phyloP scores from a whole-genome alignment of 2,888 invertebrate species.

The Gnatocerus cornutus region DNA sequence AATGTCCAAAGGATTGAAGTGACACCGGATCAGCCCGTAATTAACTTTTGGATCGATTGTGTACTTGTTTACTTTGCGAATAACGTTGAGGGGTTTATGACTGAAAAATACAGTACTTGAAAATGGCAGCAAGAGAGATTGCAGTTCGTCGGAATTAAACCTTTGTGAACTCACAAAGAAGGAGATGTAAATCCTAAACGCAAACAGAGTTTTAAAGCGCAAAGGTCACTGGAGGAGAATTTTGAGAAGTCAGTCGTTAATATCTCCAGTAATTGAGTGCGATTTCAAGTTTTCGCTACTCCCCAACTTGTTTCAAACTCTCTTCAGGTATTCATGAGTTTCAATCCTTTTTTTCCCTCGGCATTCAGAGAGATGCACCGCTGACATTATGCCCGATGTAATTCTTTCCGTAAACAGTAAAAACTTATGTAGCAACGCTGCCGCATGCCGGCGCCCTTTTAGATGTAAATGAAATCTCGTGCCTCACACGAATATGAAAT shows the following conservation, averaged over 20 bases:
- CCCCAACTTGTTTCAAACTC: background rate
- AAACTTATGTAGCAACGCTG: constrained; percentile 13
- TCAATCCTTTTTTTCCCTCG: constrained; percentile 9
- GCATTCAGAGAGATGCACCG: background rate
- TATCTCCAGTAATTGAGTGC: background rate
- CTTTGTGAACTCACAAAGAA: constrained; percentile 16
- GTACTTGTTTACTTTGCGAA: background rate
- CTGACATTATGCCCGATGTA: constrained; percentile 5
- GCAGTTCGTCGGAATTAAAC: background rate
- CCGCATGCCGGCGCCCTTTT: background rate
- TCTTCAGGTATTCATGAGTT: constrained; percentile 23
- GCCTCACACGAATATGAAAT: constrained; percentile 7
- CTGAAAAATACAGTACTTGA: constrained; percentile 5
- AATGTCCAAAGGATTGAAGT: background rate
- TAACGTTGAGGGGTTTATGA: background rate
- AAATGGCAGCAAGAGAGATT: background rate
- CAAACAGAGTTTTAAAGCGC: constrained; percentile 12
- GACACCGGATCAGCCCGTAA: constrained; percentile 11
- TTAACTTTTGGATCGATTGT: constrained; percentile 17
- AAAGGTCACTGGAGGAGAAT: constrained; percentile 8
- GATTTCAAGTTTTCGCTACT: background rate
- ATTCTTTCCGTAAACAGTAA: constrained; percentile 7
- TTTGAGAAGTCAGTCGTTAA: background rate
- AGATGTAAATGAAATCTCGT: constrained; percentile 18
- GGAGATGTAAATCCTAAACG: background rate